Percentiles rank a stretch among this genome's conserved stretches.
Conservation (phyloP, 2,888 invertebrate genomes). For the Germaria angustata region DNA sequence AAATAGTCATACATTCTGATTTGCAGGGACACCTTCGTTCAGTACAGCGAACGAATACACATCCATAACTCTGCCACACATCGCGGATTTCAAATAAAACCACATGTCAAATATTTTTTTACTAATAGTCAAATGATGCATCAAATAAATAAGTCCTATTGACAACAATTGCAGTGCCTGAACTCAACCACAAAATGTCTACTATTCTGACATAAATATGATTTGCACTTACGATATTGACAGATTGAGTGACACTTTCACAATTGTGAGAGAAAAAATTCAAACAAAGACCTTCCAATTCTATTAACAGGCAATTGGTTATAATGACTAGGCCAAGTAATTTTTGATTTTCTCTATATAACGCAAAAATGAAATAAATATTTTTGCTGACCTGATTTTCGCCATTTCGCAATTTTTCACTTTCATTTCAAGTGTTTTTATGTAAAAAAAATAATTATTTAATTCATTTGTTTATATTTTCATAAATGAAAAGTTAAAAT, state of each 20-base stretch:
- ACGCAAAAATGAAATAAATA: not conserved
- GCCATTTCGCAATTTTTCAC: not conserved
- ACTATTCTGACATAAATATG: not conserved
- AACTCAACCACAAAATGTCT: not conserved
- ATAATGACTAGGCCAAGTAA: not conserved
- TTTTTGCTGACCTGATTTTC: conserved; percentile 12
- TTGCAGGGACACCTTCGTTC: too few relatives aligned
- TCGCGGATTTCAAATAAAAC: too few relatives aligned
- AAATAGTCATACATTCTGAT: too few relatives aligned
- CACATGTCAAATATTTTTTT: not conserved
- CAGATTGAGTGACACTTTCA: not conserved
- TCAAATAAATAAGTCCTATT: too few relatives aligned
- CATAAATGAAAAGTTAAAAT: not conserved
- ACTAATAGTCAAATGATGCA: too few relatives aligned
- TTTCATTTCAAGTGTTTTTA: not conserved
- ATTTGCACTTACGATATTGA: not conserved
- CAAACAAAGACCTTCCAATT: not conserved
- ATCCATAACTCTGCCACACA: too few relatives aligned
- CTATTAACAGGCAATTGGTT: not conserved
- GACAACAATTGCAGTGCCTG: not conserved
- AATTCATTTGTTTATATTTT: not conserved
- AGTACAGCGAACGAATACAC: too few relatives aligned
- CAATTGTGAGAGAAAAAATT: not conserved
- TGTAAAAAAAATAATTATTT: not conserved
- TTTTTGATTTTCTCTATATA: not conserved